Conservation (phyloP, 1,140 invertebrate genomes). For the Zaprionus tsacasi region DNA sequence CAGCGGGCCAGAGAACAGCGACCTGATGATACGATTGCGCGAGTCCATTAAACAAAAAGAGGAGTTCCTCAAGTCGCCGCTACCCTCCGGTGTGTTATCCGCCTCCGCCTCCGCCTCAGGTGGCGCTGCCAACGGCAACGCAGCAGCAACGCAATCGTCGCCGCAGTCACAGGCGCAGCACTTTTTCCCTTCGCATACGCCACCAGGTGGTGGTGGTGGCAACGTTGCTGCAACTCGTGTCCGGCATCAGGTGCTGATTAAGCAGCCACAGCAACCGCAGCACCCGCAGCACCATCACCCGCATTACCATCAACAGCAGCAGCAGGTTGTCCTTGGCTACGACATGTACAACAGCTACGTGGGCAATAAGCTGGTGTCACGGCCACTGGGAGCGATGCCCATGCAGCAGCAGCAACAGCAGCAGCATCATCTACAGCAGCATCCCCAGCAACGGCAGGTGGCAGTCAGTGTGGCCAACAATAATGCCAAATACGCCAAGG, state of each 20-base stretch:
- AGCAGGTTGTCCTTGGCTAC: conserved; percentile 53
- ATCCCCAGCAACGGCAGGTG: conserved; percentile 54
- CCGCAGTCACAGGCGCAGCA: conserved; percentile 50
- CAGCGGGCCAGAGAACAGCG: conserved; percentile 68
- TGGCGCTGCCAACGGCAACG: conserved; percentile 51
- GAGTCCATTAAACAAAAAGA: conserved; percentile 94
- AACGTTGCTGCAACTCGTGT: conserved; percentile 30
- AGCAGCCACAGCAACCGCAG: conserved; percentile 46
- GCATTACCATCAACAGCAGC: conserved; percentile 43
- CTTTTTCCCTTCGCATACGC: conserved; percentile 80
- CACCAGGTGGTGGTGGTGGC: conserved; percentile 39
- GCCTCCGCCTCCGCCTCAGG: conserved; percentile 19
- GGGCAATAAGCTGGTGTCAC: conserved; percentile 58
- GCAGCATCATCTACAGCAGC: conserved; percentile 38
- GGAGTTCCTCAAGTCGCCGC: conserved; percentile 92
- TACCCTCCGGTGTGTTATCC: conserved; percentile 49
- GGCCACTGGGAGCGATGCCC: conserved; percentile 52
- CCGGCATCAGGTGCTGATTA: conserved; percentile 60
- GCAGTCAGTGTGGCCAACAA: conserved; percentile 55
- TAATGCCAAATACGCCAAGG: conserved; percentile 77
- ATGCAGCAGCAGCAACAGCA: conserved; percentile 46
- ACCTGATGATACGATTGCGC: conserved; percentile 85
- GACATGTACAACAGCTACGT: conserved; percentile 68
- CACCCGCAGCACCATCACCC: conserved; percentile 37
- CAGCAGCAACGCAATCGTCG: conserved; percentile 39